Conservation (phyloP, 2,888 invertebrate genomes). For the Nemapogon koenigi region DNA sequence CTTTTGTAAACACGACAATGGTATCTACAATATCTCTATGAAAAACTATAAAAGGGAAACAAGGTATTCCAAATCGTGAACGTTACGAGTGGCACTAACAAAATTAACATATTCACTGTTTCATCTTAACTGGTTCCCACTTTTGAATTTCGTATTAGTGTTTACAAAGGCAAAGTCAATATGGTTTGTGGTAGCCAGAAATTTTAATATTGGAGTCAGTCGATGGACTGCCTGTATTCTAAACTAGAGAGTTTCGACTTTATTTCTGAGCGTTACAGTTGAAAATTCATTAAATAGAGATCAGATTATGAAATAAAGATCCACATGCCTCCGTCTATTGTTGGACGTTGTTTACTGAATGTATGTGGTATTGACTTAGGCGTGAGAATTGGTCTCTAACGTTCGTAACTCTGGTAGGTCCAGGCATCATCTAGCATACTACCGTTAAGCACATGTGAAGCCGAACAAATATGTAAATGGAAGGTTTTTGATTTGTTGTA, state of each 20-base stretch:
- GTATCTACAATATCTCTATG: too few species aligned
- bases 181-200: constrained; percentile 39
- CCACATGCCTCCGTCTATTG: constrained; percentile 29
- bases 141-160: constrained; percentile 61
- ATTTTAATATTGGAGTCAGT: constrained; percentile 24
- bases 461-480: constrained; percentile 17
- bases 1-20: too few species aligned
- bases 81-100: constrained; percentile 21
- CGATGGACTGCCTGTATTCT: background rate
- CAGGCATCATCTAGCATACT: constrained; percentile 39
- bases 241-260: constrained; percentile 18
- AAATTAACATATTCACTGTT: constrained; percentile 60
- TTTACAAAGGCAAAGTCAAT: constrained; percentile 60
- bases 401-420: constrained; percentile 56
- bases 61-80: too few species aligned
- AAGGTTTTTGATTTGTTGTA: constrained; percentile 10
- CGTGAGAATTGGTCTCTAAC: constrained; percentile 60
- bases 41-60: too few species aligned
- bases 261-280: constrained; percentile 19
- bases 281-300: constrained; percentile 18
- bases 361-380: constrained; percentile 52
- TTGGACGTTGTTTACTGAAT: constrained; percentile 53
- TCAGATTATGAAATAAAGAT: constrained; percentile 35
- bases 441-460: constrained; percentile 32
- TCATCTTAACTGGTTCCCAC: constrained; percentile 57